Percentiles rank a stretch among this genome's conserved stretches.
Conservation (phyloP, 2,113 vertebrate genomes). For the Pantherophis guttatus region DNA sequence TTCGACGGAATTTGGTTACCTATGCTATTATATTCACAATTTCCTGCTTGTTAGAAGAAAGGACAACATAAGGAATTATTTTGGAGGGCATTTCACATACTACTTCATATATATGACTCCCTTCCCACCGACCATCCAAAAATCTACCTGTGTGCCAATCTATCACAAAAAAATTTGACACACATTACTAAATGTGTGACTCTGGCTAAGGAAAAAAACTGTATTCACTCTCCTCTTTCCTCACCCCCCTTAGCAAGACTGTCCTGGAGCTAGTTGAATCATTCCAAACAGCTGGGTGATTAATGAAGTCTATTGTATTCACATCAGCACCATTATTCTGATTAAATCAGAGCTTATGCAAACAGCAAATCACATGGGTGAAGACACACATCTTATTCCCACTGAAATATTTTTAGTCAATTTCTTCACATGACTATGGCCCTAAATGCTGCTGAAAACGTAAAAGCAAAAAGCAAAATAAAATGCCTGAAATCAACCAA, state of each 20-base stretch:
- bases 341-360: slow-evolving; percentile 14
- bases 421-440: not conserved
- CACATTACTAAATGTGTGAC: slow-evolving; percentile 56
- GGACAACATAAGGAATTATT: fast-evolving
- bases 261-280: slow-evolving; percentile 18
- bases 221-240: not conserved
- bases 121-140: not conserved
- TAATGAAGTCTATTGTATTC: slow-evolving; percentile 33
- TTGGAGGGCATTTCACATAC: fast-evolving
- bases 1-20: not conserved
- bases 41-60: not conserved
- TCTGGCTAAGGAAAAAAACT: not conserved
- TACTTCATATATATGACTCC: not conserved
- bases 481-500: not conserved
- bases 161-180: slow-evolving; percentile 54
- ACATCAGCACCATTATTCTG: slow-evolving; percentile 1
- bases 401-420: not conserved
- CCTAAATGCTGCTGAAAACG: not conserved
- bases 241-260: not conserved
- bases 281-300: slow-evolving; percentile 34
- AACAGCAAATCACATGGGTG: slow-evolving; percentile 9
- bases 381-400: not conserved
- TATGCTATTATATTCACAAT: not conserved
- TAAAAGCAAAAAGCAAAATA: not conserved
- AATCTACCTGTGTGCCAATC: slow-evolving; percentile 59